Evolutionary conservation across 2,113 vertebrate genomes (phyloP), one percentile per base, ranked within the genome.

Genomic region (Edolisoma coerulescens): DNA sequence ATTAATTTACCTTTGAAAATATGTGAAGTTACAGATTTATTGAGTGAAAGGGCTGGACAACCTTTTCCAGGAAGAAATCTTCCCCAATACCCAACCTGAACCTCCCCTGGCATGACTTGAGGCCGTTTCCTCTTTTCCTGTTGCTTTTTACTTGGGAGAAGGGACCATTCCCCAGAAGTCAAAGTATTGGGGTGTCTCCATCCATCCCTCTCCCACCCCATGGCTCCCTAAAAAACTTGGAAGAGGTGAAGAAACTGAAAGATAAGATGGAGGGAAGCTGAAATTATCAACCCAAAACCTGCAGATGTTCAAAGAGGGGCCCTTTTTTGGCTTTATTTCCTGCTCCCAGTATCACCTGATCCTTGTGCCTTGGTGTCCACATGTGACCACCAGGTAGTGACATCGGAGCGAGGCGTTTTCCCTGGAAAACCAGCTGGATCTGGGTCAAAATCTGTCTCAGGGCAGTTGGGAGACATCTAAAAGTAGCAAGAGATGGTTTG

Each of bases 81-180:
- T 42, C 21, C 15, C 28, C 2, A 4, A 9, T 9, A 3, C 33
- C 70, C 61, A 9, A 5, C 41, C 17, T 33, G 11, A 30, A 10
- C 41, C 28, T 47, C 16, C 53, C 2, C 0, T 47, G 53, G n/a
- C 61, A 53, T 45, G 47, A 0, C 24, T 0, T 15, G 63, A 19
- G 26, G 41, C 30, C 0, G 0, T 69, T 69, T 9, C 63, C 15
- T 33, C 35, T 63, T 41, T 11, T 54, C 63, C 32, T 33, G 15
- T 35, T n/a, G 8, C 17, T 27, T 41, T 28, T 47, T 1, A 0
- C 4, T 22, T 11, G 5, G 63, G 41, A 37, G 54, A 41, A 47
- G n/a, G 10, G 8, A 5, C 9, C 39, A 28, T 16, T 33, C 13
- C n/a, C 30, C 8, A 1, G 11, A 30, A 10, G 4, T 26, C 32